phyloP scores from a whole-genome alignment of 2,797 vertebrate genomes.

The Enteromius fasciolatus region DNA sequence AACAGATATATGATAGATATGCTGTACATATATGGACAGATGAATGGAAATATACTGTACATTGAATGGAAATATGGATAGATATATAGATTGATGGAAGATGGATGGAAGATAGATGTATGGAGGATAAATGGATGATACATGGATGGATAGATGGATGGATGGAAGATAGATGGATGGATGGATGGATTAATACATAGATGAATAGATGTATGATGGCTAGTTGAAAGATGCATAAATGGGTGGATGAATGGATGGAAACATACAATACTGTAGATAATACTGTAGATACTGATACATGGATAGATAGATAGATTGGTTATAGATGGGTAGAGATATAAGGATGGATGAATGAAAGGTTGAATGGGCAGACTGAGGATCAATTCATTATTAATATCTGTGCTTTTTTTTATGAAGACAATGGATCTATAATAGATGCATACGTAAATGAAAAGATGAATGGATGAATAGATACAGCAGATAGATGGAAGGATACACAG shows the following conservation, averaged over 20 bases:
- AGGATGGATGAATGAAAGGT: background rate
- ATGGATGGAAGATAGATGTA: background rate
- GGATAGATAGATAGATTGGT: no score
- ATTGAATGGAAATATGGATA: background rate
- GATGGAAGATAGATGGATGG: background rate
- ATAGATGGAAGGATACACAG: background rate
- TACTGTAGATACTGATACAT: no score
- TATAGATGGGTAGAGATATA: no score
- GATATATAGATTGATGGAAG: no score
- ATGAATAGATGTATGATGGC: background rate
- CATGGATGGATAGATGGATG: background rate
- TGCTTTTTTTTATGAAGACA: background rate
- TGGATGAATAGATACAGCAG: background rate
- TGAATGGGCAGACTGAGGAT: no score
- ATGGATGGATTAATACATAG: background rate
- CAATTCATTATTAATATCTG: background rate
- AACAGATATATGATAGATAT: background rate
- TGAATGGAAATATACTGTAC: background rate
- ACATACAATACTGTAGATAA: no score
- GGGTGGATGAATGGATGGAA: background rate
- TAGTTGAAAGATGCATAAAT: no score
- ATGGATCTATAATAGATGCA: no score
- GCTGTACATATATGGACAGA: background rate
- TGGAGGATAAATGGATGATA: background rate
- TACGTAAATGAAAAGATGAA: background rate